phyloP scores from a whole-genome alignment of 2,888 invertebrate genomes.

The Apodemia hepburni region DNA sequence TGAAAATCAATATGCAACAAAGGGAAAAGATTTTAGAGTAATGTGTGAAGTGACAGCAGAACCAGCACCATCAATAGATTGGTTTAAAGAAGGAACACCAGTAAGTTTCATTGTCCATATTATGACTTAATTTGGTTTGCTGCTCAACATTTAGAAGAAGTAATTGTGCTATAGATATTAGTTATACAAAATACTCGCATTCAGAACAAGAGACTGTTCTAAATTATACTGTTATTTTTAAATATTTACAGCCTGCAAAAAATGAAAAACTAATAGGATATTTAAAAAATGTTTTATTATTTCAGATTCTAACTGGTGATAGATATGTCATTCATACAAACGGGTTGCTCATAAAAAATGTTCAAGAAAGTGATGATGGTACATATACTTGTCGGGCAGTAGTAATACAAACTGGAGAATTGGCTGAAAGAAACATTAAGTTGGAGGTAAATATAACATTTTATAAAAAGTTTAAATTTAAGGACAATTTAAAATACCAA shows the following conservation, averaged over 20 bases:
- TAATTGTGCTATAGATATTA: neutral
- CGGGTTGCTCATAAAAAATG: slow-evolving; percentile 88
- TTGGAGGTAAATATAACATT: slow-evolving; percentile 81
- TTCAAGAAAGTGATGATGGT: slow-evolving; percentile 91
- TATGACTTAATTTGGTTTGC: neutral
- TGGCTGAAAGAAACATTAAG: slow-evolving; percentile 87
- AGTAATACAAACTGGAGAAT: slow-evolving; percentile 89
- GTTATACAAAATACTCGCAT: neutral
- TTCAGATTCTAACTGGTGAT: slow-evolving; percentile 83
- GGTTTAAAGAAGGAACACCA: slow-evolving; percentile 88
- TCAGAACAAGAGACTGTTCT: neutral
- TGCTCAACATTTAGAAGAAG: neutral
- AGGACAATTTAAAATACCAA: neutral
- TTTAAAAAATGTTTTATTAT: slow-evolving; percentile 19
- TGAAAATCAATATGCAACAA: slow-evolving; percentile 88
- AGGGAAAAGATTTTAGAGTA: slow-evolving; percentile 87
- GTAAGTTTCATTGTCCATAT: slow-evolving; percentile 52
- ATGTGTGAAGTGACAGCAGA: slow-evolving; percentile 92
- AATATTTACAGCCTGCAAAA: too few relatives aligned
- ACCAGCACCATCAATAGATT: slow-evolving; percentile 91
- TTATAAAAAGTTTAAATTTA: neutral
- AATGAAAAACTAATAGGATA: too few relatives aligned
- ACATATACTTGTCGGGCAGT: slow-evolving; percentile 93
- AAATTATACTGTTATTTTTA: too few relatives aligned
- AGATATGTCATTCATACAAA: slow-evolving; percentile 87